Evolutionary conservation across 2,888 invertebrate genomes (phyloP).

Genomic region (Coelogynopora nodosa): DNA sequence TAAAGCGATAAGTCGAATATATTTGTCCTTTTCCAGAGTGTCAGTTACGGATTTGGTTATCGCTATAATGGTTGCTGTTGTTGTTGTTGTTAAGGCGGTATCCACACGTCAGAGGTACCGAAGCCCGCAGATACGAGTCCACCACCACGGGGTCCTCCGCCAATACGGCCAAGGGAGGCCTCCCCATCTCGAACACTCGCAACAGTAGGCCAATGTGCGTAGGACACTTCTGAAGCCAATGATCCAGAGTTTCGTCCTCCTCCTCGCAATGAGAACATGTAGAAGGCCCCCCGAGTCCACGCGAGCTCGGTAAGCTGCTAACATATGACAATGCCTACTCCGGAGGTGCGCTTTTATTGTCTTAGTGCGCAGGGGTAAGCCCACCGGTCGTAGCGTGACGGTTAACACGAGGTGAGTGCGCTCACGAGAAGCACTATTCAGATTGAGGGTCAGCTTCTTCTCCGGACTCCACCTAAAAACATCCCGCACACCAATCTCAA

Average conservation of each 20-base stretch:
- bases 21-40: background rate
- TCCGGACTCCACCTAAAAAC: no score
- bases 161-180: background rate
- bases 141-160: background rate
- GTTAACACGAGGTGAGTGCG: no score
- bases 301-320: background rate
- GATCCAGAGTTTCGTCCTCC: background rate
- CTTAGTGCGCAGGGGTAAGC: no score
- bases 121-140: background rate
- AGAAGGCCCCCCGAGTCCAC: background rate
- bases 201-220: no score
- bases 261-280: background rate
- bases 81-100: background rate
- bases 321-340: background rate
- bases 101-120: background rate
- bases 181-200: background rate
- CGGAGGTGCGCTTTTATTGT: background rate
- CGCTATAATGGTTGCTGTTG: background rate
- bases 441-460: no score
- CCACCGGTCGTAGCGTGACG: no score
- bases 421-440: no score
- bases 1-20: background rate
- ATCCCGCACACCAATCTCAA: no score
- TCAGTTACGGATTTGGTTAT: background rate
- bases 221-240: no score